These are phyloP conservation scores for Allophyes oxyacanthae DNA, from an alignment of 2,888 invertebrate species.

Conservation along the genomic window DNA sequence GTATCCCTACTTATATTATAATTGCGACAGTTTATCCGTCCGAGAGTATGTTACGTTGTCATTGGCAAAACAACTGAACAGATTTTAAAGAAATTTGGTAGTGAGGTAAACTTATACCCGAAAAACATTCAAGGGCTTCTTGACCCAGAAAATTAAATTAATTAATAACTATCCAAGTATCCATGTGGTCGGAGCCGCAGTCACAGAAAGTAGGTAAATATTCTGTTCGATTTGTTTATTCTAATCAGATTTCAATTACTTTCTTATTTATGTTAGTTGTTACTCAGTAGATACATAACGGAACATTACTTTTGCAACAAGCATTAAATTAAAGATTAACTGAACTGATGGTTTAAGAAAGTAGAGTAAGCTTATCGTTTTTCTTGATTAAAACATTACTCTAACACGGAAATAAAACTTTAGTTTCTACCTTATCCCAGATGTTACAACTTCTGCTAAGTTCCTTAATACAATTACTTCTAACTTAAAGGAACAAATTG, in stretches of 20 bases:
- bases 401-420: constrained; percentile 14
- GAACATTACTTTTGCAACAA: constrained; percentile 15
- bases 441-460: constrained; percentile 20
- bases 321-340: constrained; percentile 29
- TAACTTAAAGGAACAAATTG: constrained; percentile 40
- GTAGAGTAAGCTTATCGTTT: constrained; percentile 26
- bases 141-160: too few species aligned
- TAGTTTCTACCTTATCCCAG: constrained; percentile 8
- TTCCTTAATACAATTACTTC: constrained; percentile 41
- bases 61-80: too few species aligned
- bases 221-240: constrained; percentile 33
- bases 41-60: too few species aligned
- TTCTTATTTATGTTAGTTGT: constrained; percentile 13
- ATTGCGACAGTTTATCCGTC: too few species aligned
- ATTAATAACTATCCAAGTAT: too few species aligned
- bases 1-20: neutral
- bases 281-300: constrained; percentile 15
- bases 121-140: too few species aligned
- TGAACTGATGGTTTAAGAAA: constrained; percentile 24
- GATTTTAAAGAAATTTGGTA: too few species aligned
- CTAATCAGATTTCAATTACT: constrained; percentile 26
- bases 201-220: constrained; percentile 21
- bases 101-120: too few species aligned
- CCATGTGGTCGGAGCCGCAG: too few species aligned
- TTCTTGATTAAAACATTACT: constrained; percentile 28